Base-by-base conservation (phyloP, 2,113 vertebrate genomes). In the Lasiurus borealis region DNA sequence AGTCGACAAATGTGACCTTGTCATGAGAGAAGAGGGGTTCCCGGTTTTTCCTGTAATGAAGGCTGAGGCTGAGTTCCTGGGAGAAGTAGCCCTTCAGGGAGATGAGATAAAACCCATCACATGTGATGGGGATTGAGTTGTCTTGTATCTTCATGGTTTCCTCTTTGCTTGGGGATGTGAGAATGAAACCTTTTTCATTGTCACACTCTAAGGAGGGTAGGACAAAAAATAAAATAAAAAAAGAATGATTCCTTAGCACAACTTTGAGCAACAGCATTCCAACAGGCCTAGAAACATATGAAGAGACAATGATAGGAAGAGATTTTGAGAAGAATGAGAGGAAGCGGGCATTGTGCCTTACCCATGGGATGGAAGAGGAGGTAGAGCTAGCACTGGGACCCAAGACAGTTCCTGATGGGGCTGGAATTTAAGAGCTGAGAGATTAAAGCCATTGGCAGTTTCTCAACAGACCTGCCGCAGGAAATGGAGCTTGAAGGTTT, bases 81-180 rank as follows among this genome's bases (percentile, higher is more conserved):
- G 88, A 94, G 72, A 97, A 97, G 80, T 75, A 95, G 27, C 92
- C 97, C 91, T 95, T 98, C 83, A 96, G 31, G 5, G 88, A 95
- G 81, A 98, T 59, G 78, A 97, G 95, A 71, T 98, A 98, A 91
- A 94, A 93, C 9, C 97, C 97, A n/a, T 98, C 97, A 25, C 97
- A 98, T 11, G 4, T 54, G 84, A 98, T 95, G 59, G 88, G 15
- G 9, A 98, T 44, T 1, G 96, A 89, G 62, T 97, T 96, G 93
- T 97, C 88, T n/a, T 96, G 46, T 72, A 98, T 83, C 71, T 86
- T 52, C 90, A 97, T 97, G 66, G 54, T 82, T 23, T 78, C 66
- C 15, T 68, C n/a, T 13, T 86, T 7, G 8, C 14, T 27, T 68
- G 3, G 31, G 19, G 69, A 4, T 23, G 15, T n/a, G 9, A 86